These are phyloP conservation scores for Drosophila sproati DNA, from an alignment of 1,140 invertebrate species.

Conservation along the genomic window DNA sequence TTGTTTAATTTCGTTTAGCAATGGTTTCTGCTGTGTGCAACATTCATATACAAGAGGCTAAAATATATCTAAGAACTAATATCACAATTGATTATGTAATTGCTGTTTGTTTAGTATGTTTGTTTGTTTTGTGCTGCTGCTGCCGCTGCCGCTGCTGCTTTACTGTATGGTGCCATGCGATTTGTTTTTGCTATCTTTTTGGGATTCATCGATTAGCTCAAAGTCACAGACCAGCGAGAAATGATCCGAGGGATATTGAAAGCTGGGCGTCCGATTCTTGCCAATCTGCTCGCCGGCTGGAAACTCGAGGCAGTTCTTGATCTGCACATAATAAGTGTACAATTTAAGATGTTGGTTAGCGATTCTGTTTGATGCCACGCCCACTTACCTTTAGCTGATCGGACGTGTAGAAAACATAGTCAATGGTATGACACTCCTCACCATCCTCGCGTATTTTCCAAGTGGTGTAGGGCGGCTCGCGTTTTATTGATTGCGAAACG, in stretches of 20 bases:
- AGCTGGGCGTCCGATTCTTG: constrained; percentile 88
- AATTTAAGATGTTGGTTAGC: not conserved
- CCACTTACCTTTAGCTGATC: constrained; percentile 85
- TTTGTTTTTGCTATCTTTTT: constrained; percentile 13
- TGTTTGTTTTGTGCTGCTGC: constrained; percentile 6
- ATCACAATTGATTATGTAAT: constrained; percentile 83
- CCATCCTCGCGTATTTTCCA: constrained; percentile 92
- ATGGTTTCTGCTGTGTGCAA: constrained; percentile 51
- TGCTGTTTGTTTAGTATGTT: constrained; percentile 52
- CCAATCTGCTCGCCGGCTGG: constrained; percentile 90
- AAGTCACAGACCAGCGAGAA: constrained; percentile 91
- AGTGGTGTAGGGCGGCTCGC: constrained; percentile 91
- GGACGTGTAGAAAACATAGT: constrained; percentile 91
- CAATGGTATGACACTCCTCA: constrained; percentile 91
- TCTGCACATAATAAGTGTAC: constrained; percentile 43
- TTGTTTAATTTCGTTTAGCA: constrained; percentile 47
- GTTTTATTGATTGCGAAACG: constrained; percentile 76
- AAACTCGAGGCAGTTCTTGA: constrained; percentile 88
- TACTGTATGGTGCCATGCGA: constrained; percentile 55
- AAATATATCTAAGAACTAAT: constrained; percentile 83
- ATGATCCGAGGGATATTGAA: constrained; percentile 92
- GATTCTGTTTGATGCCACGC: not conserved
- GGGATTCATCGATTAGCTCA: constrained; percentile 60
- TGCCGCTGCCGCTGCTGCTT: not conserved
- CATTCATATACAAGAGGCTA: constrained; percentile 59